Base-by-base conservation (phyloP, 2,113 vertebrate genomes). In the Megaceryle torquata region DNA sequence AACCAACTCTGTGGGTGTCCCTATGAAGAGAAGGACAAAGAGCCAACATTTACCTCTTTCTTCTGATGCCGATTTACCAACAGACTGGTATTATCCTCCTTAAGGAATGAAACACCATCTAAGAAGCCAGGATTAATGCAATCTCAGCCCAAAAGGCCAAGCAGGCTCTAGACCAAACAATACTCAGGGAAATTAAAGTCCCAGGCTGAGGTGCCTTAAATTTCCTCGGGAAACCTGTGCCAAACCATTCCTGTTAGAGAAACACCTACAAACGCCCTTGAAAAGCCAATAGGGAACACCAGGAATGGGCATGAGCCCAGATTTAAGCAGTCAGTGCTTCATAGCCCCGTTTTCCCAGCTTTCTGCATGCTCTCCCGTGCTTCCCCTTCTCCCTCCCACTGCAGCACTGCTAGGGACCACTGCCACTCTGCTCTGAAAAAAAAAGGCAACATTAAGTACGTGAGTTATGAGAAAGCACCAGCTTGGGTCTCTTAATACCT, bases 401-500 rank as follows among this genome's bases (percentile, higher is more conserved):
- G 48, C 53, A 51, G 44, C 5, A 2, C 31, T 70, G 39, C 50
- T 44, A 3, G 2, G 0, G 0, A 25, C 57, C 51, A 7, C 33
- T 5, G 11, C 33, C 39, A 60, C 57, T 51, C 64, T 48, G 68
- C 84, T 35, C 39, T 51, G 61, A 41, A 41, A 41, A 54, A 70
- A 84, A 65, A 25, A 1, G 5, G 16, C 13, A 19, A 6, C 11
- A 3, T 8, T 8, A 63, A 22, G 15, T 3, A 33, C 0, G 1
- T 7, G n/a, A 43, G 10, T 15, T 80, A 15, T 9, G 44, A 51
- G 63, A 56, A 51, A 64, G 61, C 67, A 37, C 24, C 43, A 61
- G 20, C 57, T 75, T 41, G 21, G 19, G 16, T 31, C 33, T 54
- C 57, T 51, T 67, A 6, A 3, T 57, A 12, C 7, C n/a, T 75